phyloP scores from a whole-genome alignment of 2,797 vertebrate species.

The Hydrolagus colliei region DNA sequence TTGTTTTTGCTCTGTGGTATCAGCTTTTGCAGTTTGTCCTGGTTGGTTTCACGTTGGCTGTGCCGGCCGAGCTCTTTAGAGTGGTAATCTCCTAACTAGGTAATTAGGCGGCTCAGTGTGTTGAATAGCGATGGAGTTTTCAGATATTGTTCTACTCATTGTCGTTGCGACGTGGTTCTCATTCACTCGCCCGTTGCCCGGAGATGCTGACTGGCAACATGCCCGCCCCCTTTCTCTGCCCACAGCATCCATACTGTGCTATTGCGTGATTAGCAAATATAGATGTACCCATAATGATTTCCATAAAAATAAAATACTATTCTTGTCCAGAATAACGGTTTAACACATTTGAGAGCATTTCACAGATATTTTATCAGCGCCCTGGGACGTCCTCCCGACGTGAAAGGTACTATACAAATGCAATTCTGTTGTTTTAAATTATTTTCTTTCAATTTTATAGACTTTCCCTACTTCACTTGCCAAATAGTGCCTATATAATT shows the following conservation, averaged over 20 bases:
- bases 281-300: not conserved
- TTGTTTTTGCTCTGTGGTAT: not conserved
- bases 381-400: no score
- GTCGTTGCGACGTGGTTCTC: slow-evolving; percentile 18
- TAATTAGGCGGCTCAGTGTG: slow-evolving; percentile 26
- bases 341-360: not conserved
- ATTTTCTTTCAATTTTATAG: not conserved
- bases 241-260: not conserved
- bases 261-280: not conserved
- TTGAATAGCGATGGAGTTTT: slow-evolving; percentile 3
- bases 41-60: not conserved
- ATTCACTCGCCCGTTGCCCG: not conserved
- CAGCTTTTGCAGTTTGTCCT: not conserved
- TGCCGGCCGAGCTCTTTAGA: not conserved
- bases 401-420: no score
- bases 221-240: not conserved
- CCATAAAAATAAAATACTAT: not conserved
- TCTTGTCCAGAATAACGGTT: not conserved
- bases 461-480: not conserved
- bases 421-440: not conserved
- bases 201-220: slow-evolving; percentile 25
- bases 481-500: not conserved
- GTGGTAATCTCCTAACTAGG: slow-evolving; percentile 13
- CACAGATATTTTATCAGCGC: no score
- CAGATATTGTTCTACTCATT: not conserved